These are phyloP conservation scores for Dasysyrphus albostriatus DNA, from an alignment of 2,888 invertebrate genomes.

Conservation along the genomic window DNA sequence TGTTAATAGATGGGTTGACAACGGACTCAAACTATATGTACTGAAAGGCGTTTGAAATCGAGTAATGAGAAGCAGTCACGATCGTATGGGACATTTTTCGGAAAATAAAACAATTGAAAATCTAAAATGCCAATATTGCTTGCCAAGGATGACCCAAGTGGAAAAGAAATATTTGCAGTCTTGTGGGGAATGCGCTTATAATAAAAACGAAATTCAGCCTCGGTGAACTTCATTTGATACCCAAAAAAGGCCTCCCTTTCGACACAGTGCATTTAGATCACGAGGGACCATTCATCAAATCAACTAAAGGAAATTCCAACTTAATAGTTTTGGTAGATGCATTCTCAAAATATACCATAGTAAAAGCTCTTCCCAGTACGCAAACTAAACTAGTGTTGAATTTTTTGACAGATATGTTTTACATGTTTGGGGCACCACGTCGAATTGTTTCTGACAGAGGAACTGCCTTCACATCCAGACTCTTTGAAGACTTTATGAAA, in stretches of 20 bases:
- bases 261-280: background rate
- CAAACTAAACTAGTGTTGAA: background rate
- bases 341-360: background rate
- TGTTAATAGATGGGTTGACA: background rate
- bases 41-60: background rate
- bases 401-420: background rate
- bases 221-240: background rate
- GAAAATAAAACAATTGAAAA: background rate
- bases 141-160: background rate
- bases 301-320: background rate
- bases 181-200: background rate
- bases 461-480: background rate
- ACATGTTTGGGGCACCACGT: background rate
- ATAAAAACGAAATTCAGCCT: background rate
- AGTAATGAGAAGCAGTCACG: background rate
- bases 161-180: background rate
- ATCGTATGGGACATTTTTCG: background rate
- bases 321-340: background rate
- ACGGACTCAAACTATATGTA: background rate
- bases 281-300: background rate
- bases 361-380: background rate
- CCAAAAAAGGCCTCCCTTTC: background rate
- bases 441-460: background rate
- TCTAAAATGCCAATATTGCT: background rate
- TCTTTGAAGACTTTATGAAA: background rate